phyloP scores from a whole-genome alignment of 2,797 vertebrate genomes.

The Orestias chungarensis region DNA sequence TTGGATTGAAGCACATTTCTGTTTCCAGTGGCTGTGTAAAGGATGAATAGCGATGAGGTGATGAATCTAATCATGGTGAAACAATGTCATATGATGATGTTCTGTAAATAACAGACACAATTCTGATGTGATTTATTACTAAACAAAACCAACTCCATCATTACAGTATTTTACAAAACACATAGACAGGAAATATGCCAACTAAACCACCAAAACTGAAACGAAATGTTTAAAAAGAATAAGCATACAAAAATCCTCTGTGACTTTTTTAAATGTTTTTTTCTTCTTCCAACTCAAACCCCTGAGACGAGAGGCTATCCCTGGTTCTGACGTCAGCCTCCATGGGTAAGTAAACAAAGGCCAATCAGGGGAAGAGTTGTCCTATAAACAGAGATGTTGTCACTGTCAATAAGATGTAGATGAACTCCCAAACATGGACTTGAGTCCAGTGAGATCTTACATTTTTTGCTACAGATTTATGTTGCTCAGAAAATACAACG shows the following conservation, averaged over 20 bases:
- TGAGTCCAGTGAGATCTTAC: constrained; percentile 6
- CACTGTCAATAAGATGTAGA: constrained; percentile 60
- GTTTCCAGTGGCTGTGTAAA: too few species aligned
- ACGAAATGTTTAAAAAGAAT: too few species aligned
- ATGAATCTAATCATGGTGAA: too few species aligned
- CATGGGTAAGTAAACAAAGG: constrained; percentile 77
- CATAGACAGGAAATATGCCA: too few species aligned
- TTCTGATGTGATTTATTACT: constrained; percentile 7
- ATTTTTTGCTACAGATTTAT: not conserved
- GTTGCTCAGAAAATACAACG: not conserved
- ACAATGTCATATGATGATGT: too few species aligned
- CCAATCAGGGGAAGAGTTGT: constrained; percentile 56
- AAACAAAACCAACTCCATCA: not conserved
- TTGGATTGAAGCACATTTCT: too few species aligned
- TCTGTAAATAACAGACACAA: too few species aligned
- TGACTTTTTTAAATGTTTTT: not conserved
- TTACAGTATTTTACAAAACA: not conserved
- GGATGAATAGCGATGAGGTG: too few species aligned
- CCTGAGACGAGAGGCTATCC: constrained; percentile 55
- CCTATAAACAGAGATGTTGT: constrained; percentile 75
- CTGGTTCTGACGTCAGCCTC: constrained; percentile 73
- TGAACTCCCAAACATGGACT: constrained; percentile 41
- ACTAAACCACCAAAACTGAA: not conserved
- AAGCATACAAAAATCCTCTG: too few species aligned
- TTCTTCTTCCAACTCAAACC: constrained; percentile 56